phyloP scores from a whole-genome alignment of 30 jellyfish, hydroid and myxozoan species.

The Turritopsis dohrnii region DNA sequence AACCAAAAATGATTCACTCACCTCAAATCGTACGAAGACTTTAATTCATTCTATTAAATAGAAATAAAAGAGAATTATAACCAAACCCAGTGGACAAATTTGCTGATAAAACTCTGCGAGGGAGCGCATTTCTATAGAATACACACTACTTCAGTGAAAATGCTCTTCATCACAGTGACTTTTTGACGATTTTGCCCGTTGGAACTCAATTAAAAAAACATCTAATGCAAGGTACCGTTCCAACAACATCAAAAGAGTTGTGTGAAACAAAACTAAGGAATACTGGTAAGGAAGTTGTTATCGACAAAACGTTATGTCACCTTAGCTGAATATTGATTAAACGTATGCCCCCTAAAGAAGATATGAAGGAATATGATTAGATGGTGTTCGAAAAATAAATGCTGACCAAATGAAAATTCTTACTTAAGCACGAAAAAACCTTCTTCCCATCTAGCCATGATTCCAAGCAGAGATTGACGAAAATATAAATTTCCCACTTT shows the following conservation, averaged over 20 bases:
- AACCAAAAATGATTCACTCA: too few species aligned
- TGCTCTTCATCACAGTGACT: too few species aligned
- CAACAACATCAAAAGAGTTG: too few species aligned
- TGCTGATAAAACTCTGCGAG: too few species aligned
- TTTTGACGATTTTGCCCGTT: too few species aligned
- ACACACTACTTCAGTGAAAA: too few species aligned
- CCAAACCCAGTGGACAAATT: too few species aligned
- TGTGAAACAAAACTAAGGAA: not conserved
- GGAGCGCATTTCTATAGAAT: too few species aligned
- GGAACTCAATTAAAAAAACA: too few species aligned
- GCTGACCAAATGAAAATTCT: not conserved
- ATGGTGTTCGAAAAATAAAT: not conserved
- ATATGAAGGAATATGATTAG: not conserved
- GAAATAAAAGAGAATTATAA: too few species aligned
- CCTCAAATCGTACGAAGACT: not conserved
- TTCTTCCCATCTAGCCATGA: constrained; percentile 61
- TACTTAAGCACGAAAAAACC: constrained; percentile 62
- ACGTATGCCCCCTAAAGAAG: constrained; percentile 10
- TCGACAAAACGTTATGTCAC: too few species aligned
- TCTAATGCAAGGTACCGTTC: too few species aligned
- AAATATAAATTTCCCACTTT: constrained; percentile 54
- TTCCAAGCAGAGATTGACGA: constrained; percentile 42
- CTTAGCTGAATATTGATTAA: constrained; percentile 11
- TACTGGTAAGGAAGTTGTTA: not conserved
- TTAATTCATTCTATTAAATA: not conserved